Base-by-base conservation (phyloP, 2,797 vertebrate genomes). In the Anniella stebbinsi region DNA sequence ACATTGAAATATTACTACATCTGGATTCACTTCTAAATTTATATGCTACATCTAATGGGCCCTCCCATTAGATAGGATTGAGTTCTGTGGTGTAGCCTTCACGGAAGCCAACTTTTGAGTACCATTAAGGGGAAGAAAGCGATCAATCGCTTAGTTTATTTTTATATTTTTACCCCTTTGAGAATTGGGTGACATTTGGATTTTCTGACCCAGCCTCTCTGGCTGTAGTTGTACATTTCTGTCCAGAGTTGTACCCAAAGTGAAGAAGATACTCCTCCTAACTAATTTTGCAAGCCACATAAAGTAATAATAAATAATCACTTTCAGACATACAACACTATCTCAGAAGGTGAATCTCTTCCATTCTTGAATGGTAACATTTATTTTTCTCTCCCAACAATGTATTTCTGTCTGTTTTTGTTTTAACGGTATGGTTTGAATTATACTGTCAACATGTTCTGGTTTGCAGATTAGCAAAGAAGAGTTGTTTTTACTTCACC, bases 371-470 rank as follows among this genome's bases (percentile, higher is more conserved):
- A 67, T 76, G n/a, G 33, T 60, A 54, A 81, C 33, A 72, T 73
- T 69, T 67, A 78, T n/a, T 63, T 88, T 91, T 86, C 66, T 94
- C 36, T 11, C 3, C 80, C 30, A 88, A 1, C 66, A 82, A 33
- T 92, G 88, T 87, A 48, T 81, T 93, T 75, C 25, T 86, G 21
- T 81, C 17, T 38, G 2, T 82, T 87, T 93, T 92, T 91, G 23
- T 95, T 91, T 48, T 48, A 76, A 83, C 33, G 2, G 25, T 80
- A 45, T n/a, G 51, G 18, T 86, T 89, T 91, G 78, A 33, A 13
- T 85, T 92, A 73, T 48, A 5, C 76, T 90, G 45, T 86, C 75
- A 91, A 88, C 86, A 90, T 88, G 93, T 93, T 60, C 6, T 23
- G 25, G 89, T 54, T 90, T 1, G 63, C 66, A 80, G 85, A 45